These are phyloP conservation scores for Vesta saturnalis DNA, from an alignment of 2,888 invertebrate species.

Conservation along the genomic window DNA sequence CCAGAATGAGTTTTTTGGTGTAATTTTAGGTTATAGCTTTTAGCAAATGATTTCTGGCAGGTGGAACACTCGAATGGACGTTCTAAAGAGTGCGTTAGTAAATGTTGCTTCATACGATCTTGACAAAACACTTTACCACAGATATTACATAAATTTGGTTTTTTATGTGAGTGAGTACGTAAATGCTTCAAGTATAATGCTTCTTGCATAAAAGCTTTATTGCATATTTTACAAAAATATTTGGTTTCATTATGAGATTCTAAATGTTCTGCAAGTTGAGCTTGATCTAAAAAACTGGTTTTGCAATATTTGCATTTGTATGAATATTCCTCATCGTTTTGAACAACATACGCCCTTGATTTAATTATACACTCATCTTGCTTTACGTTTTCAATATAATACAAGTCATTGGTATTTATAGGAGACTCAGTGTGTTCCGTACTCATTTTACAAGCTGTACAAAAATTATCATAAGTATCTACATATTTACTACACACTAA, in stretches of 20 bases:
- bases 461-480: constrained; percentile 23
- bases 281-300: constrained; percentile 38
- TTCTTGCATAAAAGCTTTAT: constrained; percentile 41
- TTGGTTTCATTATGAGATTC: constrained; percentile 36
- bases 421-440: not conserved
- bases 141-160: constrained; percentile 47
- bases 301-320: constrained; percentile 41
- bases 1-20: constrained; percentile 49
- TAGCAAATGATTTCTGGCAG: constrained; percentile 48
- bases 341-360: not conserved
- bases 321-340: constrained; percentile 9
- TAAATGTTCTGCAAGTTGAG: constrained; percentile 41
- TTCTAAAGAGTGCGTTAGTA: constrained; percentile 47
- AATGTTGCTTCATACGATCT: constrained; percentile 47
- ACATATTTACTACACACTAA: constrained; percentile 30
- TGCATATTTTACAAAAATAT: constrained; percentile 44
- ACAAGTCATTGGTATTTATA: not conserved
- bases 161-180: constrained; percentile 43
- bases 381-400: not conserved
- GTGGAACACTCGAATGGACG: constrained; percentile 46
- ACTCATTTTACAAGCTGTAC: constrained; percentile 37
- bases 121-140: constrained; percentile 49
- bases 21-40: constrained; percentile 47
- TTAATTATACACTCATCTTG: not conserved
- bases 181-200: constrained; percentile 45